Conservation (phyloP, 2,888 invertebrate genomes). For the Idaea biselata region DNA sequence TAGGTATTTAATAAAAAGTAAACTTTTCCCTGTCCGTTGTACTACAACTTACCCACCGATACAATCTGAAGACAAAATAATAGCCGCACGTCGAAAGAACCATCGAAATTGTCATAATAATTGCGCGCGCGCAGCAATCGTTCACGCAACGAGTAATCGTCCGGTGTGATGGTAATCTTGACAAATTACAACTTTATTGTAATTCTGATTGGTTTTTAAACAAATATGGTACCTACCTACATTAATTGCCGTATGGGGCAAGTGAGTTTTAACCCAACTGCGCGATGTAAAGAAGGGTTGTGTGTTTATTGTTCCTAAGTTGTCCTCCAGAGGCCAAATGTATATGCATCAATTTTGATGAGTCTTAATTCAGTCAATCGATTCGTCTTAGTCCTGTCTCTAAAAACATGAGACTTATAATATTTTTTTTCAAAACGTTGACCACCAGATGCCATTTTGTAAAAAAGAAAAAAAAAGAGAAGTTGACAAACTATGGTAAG, state of each 20-base stretch:
- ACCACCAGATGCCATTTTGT: no score
- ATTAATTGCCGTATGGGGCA: not conserved
- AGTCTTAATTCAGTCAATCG: no score
- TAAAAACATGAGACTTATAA: no score
- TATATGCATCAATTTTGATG: no score
- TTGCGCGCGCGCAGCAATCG: not conserved
- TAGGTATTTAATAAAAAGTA: not conserved
- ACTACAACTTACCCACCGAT: not conserved
- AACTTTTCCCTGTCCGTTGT: not conserved
- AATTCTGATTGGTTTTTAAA: not conserved
- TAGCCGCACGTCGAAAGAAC: not conserved
- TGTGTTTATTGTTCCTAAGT: no score
- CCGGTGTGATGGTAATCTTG: not conserved
- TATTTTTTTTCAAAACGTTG: no score
- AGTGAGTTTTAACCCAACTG: not conserved
- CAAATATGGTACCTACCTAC: not conserved
- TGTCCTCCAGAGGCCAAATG: no score
- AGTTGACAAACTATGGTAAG: no score
- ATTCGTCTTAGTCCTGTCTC: no score
- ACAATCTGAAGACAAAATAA: not conserved
- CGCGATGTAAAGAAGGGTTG: not conserved
- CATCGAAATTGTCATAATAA: slow-evolving; percentile 1
- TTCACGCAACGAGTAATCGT: not conserved
- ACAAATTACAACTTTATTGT: slow-evolving; percentile 1
- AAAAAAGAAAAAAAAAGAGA: no score